Conservation (phyloP, 1,140 invertebrate species). For the Euwallacea fornicatus region DNA sequence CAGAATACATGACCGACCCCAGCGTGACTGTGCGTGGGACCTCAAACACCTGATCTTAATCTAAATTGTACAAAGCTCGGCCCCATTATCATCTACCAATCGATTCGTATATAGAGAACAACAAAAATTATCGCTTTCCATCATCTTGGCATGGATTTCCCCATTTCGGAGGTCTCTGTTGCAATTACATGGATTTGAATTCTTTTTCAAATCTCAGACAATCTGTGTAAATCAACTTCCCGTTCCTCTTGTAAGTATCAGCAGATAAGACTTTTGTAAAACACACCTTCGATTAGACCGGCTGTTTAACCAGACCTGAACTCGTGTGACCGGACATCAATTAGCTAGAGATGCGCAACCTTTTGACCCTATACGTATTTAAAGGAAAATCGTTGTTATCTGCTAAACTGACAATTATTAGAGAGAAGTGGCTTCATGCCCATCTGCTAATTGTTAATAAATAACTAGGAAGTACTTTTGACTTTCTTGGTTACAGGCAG, state of each 20-base stretch:
- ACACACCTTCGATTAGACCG: slow-evolving; percentile 23
- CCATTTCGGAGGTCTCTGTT: not conserved
- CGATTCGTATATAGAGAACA: slow-evolving; percentile 7
- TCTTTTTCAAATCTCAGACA: not conserved
- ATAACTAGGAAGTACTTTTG: not conserved
- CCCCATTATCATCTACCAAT: slow-evolving; percentile 22
- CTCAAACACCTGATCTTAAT: slow-evolving; percentile 27
- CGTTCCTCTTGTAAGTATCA: slow-evolving; percentile 11
- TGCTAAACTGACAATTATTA: slow-evolving; percentile 18
- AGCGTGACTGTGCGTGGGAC: slow-evolving; percentile 25
- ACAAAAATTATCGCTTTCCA: slow-evolving; percentile 8
- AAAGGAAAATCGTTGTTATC: slow-evolving; percentile 13
- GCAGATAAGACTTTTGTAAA: slow-evolving; percentile 22
- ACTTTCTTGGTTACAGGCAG: too few species aligned
- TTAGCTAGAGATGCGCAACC: slow-evolving; percentile 21
- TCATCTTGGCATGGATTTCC: not conserved
- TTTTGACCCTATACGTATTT: slow-evolving; percentile 18
- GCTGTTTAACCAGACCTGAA: slow-evolving; percentile 10
- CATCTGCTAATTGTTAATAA: slow-evolving; percentile 4
- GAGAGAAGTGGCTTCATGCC: not conserved
- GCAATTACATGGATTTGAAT: not conserved
- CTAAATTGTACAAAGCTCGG: slow-evolving; percentile 28
- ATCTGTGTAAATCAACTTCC: slow-evolving; percentile 23
- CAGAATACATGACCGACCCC: slow-evolving; percentile 6
- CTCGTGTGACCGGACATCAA: slow-evolving; percentile 20